These are phyloP conservation scores for Microcebus tavaratra DNA, from an alignment of 2,113 vertebrate genomes.

Conservation along the genomic window DNA sequence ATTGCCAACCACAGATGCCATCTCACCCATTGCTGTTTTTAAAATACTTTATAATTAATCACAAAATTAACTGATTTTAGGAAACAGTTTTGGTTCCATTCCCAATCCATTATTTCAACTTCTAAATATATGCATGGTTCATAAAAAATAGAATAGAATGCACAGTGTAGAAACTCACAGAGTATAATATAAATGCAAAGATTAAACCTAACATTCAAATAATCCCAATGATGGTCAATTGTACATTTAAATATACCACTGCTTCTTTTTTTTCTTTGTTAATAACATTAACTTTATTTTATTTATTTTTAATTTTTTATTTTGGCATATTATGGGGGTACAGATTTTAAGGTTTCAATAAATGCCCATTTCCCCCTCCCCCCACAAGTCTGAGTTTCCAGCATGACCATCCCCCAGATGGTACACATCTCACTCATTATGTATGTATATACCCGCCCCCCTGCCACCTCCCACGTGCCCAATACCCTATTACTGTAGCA, in stretches of 20 bases:
- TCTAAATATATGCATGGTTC: background rate
- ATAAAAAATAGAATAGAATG: background rate
- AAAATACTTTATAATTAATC: slow-evolving; percentile 73
- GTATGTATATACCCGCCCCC: no score
- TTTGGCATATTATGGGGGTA: no score
- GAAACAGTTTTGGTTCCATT: slow-evolving; percentile 51
- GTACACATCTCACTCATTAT: no score
- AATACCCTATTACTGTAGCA: no score
- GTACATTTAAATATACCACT: background rate
- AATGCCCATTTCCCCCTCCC: no score
- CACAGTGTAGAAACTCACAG: background rate
- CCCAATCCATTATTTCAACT: background rate
- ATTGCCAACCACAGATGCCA: slow-evolving; percentile 70
- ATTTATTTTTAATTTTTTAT: no score
- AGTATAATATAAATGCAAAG: background rate
- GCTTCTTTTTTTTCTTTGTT: no score
- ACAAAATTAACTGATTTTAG: slow-evolving; percentile 66
- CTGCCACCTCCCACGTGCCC: no score
- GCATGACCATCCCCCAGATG: no score
- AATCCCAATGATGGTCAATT: background rate
- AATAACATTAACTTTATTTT: no score
- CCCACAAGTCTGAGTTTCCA: no score
- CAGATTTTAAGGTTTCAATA: no score
- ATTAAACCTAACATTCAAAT: background rate
- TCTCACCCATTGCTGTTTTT: slow-evolving; percentile 61